Percentiles rank a stretch among this genome's conserved stretches.
These are phyloP conservation scores for Chamaea fasciata DNA, from an alignment of 2,113 vertebrate species.

Conservation along the genomic window DNA sequence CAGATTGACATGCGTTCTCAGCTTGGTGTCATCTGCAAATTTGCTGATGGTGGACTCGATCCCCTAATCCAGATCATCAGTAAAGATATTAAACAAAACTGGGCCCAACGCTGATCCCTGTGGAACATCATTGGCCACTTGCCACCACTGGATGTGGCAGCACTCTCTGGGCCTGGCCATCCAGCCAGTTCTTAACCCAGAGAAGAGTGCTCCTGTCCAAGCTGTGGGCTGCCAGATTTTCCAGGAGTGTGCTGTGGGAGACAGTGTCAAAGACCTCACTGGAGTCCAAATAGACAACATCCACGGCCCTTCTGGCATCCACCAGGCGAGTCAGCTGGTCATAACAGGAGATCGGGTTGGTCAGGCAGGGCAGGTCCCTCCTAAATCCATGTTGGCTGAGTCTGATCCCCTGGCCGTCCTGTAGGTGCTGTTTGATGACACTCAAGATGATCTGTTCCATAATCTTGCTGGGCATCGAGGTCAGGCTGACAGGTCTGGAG, in stretches of 20 bases:
- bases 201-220: not conserved
- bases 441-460: not conserved
- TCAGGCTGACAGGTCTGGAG: not conserved
- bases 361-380: not conserved
- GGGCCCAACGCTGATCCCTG: not conserved
- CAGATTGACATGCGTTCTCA: not conserved
- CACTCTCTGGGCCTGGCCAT: rapidly evolving
- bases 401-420: not conserved
- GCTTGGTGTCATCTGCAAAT: not conserved
- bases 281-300: not conserved
- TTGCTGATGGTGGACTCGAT: not conserved
- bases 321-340: too few species aligned
- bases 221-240: not conserved
- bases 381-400: not conserved
- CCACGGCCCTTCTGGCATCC: not conserved
- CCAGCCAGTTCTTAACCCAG: not conserved
- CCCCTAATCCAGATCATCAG: not conserved
- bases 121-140: not conserved
- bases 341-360: not conserved
- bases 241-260: not conserved
- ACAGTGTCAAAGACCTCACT: not conserved
- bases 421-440: not conserved
- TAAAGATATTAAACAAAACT: not conserved
- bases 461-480: not conserved
- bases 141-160: not conserved